phyloP scores from a whole-genome alignment of 1,140 invertebrate genomes.

The Plutomurus gul region DNA sequence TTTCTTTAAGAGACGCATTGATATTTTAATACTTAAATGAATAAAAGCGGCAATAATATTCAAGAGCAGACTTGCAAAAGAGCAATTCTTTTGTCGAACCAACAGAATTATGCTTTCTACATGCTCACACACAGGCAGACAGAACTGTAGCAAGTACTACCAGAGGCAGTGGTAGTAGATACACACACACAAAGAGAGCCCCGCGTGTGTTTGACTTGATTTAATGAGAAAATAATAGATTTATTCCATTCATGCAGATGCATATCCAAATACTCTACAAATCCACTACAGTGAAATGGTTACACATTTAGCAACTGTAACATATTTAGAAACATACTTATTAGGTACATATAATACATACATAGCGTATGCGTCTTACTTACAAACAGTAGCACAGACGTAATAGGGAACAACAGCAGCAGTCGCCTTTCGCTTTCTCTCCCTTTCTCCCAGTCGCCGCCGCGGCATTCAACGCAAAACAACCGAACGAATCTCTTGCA shows the following conservation, averaged over 20 bases:
- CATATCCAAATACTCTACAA: not conserved
- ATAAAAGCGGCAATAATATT: not conserved
- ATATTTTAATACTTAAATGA: not conserved
- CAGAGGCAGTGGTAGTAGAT: too few relatives aligned
- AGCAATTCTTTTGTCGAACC: not conserved
- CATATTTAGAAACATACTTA: not conserved
- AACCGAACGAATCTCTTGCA: not conserved
- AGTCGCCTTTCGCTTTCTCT: too few relatives aligned
- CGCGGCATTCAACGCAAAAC: not conserved
- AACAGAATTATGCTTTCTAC: too few relatives aligned
- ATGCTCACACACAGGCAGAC: too few relatives aligned
- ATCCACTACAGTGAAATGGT: not conserved
- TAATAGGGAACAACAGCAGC: not conserved
- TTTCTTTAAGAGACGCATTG: too few relatives aligned
- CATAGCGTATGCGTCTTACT: not conserved
- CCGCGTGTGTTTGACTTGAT: constrained; percentile 16
- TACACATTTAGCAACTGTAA: not conserved
- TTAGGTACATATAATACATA: not conserved
- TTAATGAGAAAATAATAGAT: constrained; percentile 1
- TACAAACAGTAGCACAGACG: not conserved
- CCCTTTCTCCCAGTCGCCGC: not conserved
- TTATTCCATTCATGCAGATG: not conserved
- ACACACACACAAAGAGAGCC: not conserved
- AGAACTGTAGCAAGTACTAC: too few relatives aligned
- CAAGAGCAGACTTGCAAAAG: not conserved